Evolutionary conservation across 2,797 vertebrate genomes (phyloP).

Genomic region (Euphonia xanthogaster): DNA sequence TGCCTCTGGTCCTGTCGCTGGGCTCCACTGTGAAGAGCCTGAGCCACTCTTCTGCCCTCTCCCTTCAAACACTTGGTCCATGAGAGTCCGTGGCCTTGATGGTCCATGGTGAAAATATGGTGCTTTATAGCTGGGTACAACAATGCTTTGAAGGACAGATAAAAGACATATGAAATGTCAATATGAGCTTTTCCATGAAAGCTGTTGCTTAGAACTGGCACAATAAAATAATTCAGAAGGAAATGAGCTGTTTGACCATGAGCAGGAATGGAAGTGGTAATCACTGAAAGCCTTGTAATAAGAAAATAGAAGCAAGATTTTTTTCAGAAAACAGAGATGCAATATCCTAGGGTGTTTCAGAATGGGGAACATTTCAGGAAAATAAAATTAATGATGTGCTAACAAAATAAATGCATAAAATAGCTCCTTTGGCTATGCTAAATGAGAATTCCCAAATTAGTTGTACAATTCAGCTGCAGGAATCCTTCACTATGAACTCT

Average conservation of each 20-base stretch:
- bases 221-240: background rate
- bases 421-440: background rate
- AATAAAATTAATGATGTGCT: background rate
- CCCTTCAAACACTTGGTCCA: background rate
- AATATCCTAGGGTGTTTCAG: background rate
- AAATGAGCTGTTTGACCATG: background rate
- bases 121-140: background rate
- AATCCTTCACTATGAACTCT: background rate
- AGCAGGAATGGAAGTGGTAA: background rate
- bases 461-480: background rate
- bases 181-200: background rate
- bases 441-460: background rate
- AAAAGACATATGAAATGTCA: background rate
- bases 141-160: background rate
- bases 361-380: background rate
- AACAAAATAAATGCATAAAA: background rate
- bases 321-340: background rate
- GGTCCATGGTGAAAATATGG: background rate
- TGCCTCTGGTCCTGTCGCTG: background rate
- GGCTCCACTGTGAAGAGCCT: background rate
- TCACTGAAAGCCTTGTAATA: rapidly evolving
- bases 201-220: background rate
- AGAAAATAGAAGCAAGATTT: background rate
- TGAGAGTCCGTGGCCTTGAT: rapidly evolving
- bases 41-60: background rate